Conservation (phyloP, 2,797 vertebrate genomes). For the Prunella strophiata region DNA sequence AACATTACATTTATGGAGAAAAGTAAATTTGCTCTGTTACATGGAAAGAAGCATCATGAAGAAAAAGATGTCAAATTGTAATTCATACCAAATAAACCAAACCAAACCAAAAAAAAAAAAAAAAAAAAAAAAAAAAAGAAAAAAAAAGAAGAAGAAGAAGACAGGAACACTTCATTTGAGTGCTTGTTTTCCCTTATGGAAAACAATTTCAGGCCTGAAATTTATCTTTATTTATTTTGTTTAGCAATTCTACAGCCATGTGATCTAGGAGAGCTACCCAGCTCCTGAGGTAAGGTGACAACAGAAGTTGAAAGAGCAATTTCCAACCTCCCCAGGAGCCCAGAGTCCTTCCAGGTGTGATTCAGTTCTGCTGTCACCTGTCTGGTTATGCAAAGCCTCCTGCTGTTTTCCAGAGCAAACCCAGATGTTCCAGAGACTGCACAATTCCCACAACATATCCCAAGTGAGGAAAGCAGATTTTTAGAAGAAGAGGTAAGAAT, state of each 20-base stretch:
- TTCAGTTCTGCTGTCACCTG: background rate
- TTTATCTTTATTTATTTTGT: background rate
- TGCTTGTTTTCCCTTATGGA: background rate
- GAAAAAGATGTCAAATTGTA: background rate
- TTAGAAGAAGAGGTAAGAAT: background rate
- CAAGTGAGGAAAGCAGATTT: background rate
- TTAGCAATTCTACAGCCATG: background rate
- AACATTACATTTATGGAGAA: background rate
- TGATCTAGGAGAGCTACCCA: background rate
- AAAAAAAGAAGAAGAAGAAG: no score
- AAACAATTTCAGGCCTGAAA: background rate
- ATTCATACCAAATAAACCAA: background rate
- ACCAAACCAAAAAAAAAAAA: background rate
- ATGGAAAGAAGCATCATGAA: background rate
- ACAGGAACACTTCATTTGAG: fast-evolving
- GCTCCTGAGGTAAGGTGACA: background rate
- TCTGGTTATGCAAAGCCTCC: background rate
- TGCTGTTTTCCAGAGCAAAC: constrained; percentile 1
- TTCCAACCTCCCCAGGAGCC: background rate
- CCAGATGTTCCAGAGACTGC: constrained; percentile 22
- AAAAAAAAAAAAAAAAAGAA: no score
- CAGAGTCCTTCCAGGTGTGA: background rate
- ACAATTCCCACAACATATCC: background rate
- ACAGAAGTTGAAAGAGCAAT: background rate
- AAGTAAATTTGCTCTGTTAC: background rate